Evolutionary conservation across 2,888 invertebrate genomes (phyloP).

Genomic region (Fabriciana adippe): DNA sequence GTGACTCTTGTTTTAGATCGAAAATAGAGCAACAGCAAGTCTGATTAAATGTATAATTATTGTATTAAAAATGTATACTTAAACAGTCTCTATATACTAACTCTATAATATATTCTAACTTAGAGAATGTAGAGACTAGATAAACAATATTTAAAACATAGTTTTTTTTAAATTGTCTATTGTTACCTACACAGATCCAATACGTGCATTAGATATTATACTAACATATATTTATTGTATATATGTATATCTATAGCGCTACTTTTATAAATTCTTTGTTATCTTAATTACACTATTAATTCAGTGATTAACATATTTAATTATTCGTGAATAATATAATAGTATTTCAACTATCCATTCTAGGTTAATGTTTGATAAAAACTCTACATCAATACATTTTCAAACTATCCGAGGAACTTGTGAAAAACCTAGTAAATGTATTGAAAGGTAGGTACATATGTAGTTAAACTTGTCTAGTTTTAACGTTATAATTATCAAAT

Average conservation of each 20-base stretch:
- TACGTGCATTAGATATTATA: neutral
- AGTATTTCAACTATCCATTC: slow-evolving; percentile 12
- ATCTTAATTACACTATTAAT: slow-evolving; percentile 32
- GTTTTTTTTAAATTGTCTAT: too few species aligned
- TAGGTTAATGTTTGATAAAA: slow-evolving; percentile 17
- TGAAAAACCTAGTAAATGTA: neutral
- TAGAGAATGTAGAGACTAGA: too few species aligned
- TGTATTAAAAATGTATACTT: too few species aligned
- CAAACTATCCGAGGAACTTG: neutral
- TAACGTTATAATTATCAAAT: too few species aligned
- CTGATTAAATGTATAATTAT: too few species aligned
- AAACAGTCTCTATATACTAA: too few species aligned
- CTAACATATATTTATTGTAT: neutral
- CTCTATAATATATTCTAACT: too few species aligned
- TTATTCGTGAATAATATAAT: slow-evolving; percentile 20
- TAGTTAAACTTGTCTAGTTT: neutral
- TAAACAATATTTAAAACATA: too few species aligned
- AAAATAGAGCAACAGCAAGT: too few species aligned
- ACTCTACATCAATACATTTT: slow-evolving; percentile 1
- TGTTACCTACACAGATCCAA: too few species aligned
- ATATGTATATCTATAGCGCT: neutral
- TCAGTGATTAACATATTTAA: slow-evolving; percentile 28
- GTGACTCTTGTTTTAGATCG: too few species aligned
- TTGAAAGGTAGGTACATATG: too few species aligned
- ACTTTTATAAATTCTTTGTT: slow-evolving; percentile 8